Evolutionary conservation across 2,797 vertebrate species (phyloP), one percentile per base, ranked within the genome.

Genomic region (Rhincodon typus): DNA sequence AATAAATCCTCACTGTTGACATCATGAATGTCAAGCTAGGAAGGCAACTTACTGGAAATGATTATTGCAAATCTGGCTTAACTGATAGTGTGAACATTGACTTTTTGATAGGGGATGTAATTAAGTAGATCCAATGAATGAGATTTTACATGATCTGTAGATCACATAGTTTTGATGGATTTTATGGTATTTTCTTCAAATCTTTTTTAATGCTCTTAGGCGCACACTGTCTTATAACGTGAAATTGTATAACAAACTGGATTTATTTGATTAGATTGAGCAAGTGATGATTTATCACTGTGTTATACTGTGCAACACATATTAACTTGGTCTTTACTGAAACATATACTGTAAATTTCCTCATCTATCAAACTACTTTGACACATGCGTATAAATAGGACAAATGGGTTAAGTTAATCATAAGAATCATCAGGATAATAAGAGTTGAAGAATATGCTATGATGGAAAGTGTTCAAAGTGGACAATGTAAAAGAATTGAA

Each of bases 181-280:
- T 90, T 53, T n/a, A 62, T 90, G 53, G 30, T 62, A 62, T 62
- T 88, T 88, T 57, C 86, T 88, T 30, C 87, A 90, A 84, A 46
- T 21, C 57, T 66, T 90, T 66, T 82, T 88, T 17, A 3, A 90
- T 46, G 3, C 46, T 84, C 17, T 42, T 46, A n/a, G 17, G 30
- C n/a, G 13, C 19, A n/a, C 53, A 62, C 30, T 66, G 53, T 34
- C 15, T 90, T 90, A 66, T n/a, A 57, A 30, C 62, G 15, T 62
- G 15, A 8, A 90, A 66, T 90, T 62, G 38, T 90, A 62, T 17
- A 90, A 62, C 53, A 90, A 62, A 66, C 62, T 90, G 87, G 30
- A 62, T 62, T 90, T 90, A 90, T 21, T 90, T 90, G 87, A 90
- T 62, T 21, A 62, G 87, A 90, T 90, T 90, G 53, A 90, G 34